Evolutionary conservation across 2,113 vertebrate genomes (phyloP).

Genomic region (Nicator chloris): DNA sequence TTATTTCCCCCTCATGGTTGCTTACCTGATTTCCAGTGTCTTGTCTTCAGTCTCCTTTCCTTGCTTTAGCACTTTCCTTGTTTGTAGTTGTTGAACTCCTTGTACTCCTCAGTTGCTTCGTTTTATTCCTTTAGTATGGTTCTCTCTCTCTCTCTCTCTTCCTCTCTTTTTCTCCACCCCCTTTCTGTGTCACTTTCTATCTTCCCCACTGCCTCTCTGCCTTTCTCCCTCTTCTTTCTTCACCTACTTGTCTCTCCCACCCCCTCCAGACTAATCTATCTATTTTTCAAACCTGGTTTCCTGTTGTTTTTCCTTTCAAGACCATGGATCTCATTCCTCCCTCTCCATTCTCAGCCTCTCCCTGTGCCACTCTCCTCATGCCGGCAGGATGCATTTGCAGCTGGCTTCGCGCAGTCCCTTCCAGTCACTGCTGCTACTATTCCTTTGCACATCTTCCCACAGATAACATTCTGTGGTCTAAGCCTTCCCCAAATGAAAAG

Average conservation of each 20-base stretch:
- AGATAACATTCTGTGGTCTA: background rate
- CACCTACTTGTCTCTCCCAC: conserved; percentile 55
- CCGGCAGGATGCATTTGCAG: background rate
- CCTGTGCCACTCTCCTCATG: background rate
- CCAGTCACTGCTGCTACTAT: background rate
- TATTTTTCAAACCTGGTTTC: conserved; percentile 52
- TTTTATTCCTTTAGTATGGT: conserved; percentile 41
- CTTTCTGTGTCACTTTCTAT: conserved; percentile 54
- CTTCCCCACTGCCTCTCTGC: conserved; percentile 6
- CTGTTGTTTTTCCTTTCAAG: conserved; percentile 42
- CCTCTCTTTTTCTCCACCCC: conserved; percentile 50
- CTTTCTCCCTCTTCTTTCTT: conserved; percentile 58
- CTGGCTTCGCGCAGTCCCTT: background rate
- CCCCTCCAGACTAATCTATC: conserved; percentile 61
- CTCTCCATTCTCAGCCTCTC: background rate
- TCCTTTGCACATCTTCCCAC: background rate
- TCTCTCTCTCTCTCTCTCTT: conserved; percentile 14
- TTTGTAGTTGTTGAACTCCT: background rate
- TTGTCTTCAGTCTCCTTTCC: conserved; percentile 6
- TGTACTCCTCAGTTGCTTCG: background rate
- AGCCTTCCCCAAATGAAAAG: background rate
- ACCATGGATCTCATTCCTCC: background rate
- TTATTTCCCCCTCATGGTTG: background rate
- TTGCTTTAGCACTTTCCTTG: background rate
- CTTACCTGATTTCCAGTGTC: conserved; percentile 59